These are phyloP conservation scores for Drosophila barbarae DNA, from an alignment of 2,888 invertebrate genomes.

Conservation along the genomic window DNA sequence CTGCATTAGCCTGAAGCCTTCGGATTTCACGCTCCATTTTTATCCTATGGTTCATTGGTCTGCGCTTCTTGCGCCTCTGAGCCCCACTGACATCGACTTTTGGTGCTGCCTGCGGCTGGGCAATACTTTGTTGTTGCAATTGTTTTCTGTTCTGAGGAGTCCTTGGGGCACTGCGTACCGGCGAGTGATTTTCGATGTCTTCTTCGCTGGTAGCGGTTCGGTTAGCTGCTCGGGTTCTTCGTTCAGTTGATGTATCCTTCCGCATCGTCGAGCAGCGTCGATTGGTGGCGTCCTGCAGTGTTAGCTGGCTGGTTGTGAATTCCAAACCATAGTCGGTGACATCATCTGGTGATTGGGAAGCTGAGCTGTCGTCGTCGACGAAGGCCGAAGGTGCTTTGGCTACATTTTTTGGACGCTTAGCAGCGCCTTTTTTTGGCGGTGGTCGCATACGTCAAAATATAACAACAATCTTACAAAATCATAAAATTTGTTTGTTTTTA, in stretches of 20 bases:
- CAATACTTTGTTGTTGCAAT: not conserved
- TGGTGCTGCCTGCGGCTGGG: not conserved
- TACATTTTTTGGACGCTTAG: not conserved
- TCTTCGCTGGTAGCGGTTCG: not conserved
- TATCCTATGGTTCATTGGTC: not conserved
- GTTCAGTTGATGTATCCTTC: not conserved
- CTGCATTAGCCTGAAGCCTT: not conserved
- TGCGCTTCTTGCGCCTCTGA: not conserved
- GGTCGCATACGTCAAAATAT: not conserved
- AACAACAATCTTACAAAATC: not conserved
- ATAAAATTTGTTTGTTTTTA: not conserved
- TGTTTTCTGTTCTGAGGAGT: not conserved
- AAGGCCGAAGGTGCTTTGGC: not conserved
- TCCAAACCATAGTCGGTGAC: conserved; percentile 4
- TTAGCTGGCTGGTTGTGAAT: conserved; percentile 1
- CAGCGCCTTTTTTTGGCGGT: not conserved
- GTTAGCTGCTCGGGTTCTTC: not conserved
- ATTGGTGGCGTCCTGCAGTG: not conserved
- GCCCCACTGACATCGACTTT: not conserved
- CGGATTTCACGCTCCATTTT: conserved; percentile 2
- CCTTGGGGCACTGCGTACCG: not conserved
- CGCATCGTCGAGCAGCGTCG: conserved; percentile 5
- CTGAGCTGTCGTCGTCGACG: not conserved
- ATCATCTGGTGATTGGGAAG: not conserved
- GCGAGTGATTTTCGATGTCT: not conserved